Percentiles rank a stretch among this genome's conserved stretches.
These are phyloP conservation scores for Drosophila orosa DNA, from an alignment of 1,140 invertebrate species.

Conservation along the genomic window DNA sequence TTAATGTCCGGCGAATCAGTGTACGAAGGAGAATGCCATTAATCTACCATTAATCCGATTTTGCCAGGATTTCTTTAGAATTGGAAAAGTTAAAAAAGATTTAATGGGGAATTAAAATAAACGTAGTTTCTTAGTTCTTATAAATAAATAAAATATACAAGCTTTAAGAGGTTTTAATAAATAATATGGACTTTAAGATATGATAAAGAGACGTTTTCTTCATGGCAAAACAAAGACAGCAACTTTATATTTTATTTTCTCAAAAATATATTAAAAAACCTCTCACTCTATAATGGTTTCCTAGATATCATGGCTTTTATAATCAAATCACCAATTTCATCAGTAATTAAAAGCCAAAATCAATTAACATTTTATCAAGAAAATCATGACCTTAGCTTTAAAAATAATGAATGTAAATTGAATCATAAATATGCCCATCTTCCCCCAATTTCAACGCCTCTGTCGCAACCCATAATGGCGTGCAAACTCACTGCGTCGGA, in stretches of 20 bases:
- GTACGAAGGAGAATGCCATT: not conserved
- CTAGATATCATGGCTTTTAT: too few species aligned
- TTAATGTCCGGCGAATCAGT: conserved; percentile 26
- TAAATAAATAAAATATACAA: too few species aligned
- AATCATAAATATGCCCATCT: conserved; percentile 28
- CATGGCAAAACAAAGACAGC: too few species aligned
- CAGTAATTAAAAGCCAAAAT: not conserved
- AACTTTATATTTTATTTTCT: too few species aligned
- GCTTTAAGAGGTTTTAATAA: too few species aligned
- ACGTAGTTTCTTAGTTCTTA: not conserved
- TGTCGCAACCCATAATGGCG: not conserved
- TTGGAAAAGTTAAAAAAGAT: not conserved
- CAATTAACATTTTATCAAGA: not conserved
- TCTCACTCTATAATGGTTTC: not conserved
- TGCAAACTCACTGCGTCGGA: not conserved
- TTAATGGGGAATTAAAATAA: not conserved
- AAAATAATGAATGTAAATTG: conserved; percentile 1
- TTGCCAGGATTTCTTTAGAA: conserved; percentile 2
- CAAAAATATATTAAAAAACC: not conserved
- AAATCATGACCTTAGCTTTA: not conserved
- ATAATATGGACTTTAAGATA: too few species aligned
- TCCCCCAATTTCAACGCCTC: conserved; percentile 1
- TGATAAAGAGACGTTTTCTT: too few species aligned
- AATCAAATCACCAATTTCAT: not conserved
- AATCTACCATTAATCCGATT: conserved; percentile 12